A percentile compares a stretch with the other conserved stretches of the same genome.
phyloP scores from a whole-genome alignment of 2,797 vertebrate species.

The Premnoplex brunnescens region DNA sequence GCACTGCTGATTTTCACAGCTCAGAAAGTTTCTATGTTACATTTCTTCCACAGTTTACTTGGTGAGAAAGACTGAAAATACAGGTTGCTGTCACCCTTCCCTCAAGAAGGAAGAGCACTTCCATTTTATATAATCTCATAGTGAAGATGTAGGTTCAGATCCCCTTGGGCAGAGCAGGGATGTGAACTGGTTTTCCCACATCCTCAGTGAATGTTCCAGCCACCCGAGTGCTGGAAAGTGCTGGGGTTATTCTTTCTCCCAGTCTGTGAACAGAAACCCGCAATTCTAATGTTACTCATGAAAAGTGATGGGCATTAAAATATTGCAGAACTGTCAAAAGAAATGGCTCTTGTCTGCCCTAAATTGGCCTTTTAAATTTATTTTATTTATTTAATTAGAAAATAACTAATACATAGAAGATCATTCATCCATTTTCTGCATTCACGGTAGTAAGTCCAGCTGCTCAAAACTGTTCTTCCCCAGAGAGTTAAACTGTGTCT shows the following conservation, averaged over 20 bases:
- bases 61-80: neutral
- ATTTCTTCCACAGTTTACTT: neutral
- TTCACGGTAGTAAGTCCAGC: neutral
- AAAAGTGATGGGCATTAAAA: neutral
- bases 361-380: neutral
- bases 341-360: neutral
- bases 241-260: neutral
- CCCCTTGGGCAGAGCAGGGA: neutral
- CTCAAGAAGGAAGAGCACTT: conserved; percentile 3
- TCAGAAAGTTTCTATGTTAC: neutral
- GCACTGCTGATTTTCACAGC: neutral
- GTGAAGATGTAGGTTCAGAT: conserved; percentile 21
- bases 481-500: neutral
- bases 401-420: neutral
- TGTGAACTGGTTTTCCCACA: conserved; percentile 44
- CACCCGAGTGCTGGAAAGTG: neutral
- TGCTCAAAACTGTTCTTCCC: neutral
- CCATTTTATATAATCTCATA: neutral
- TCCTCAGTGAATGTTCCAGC: neutral
- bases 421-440: neutral
- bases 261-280: neutral
- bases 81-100: neutral
- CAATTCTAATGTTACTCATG: neutral
- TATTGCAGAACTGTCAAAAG: neutral
- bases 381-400: neutral